Evolutionary conservation across 2,113 vertebrate genomes (phyloP), one percentile per base, ranked within the genome.

Genomic region (Brachyhypopomus occidentalis): DNA sequence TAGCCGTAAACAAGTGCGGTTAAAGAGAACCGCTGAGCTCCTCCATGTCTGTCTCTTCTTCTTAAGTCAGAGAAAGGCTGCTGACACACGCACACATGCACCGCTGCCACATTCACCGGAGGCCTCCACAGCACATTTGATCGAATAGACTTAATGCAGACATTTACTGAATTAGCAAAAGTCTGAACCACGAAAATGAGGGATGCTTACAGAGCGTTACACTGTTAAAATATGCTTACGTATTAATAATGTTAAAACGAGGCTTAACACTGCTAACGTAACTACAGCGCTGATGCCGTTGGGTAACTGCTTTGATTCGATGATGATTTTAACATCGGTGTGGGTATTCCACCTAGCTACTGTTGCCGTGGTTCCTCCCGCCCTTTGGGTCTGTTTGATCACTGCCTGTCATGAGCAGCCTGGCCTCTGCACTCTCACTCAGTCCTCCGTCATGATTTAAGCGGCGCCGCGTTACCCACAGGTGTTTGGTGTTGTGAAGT

Each of bases 1-100:
- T 78, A 36, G 36, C 20, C 58, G 52, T 67, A 70, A 77, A 77
- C 41, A 67, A 78, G 64, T 5, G 3, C 27, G 20, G 34, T 7
- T 30, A 20, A 20, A 67, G 64, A 30, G 34, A 52, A 64, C 4
- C n/a, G 12, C 19, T 36, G 17, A 67, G 27, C 27, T 19, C 1
- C 64, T 67, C 64, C 30, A 7, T 17, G 9, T 36, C 30, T 67
- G 16, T 19, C 64, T 67, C 27, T 67, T 25, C 62, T 64, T 30
- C 30, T 23, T 27, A 22, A 64, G 62, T 25, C 27, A 14, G 45
- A 14, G 45, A 52, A 52, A 52, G 45, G 45, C 45, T 52, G 45
- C 45, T 52, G 45, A 52, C 45, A 52, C 45, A 52, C 45, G 45
- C 45, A 52, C 45, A 14, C 45, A 30, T 25, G 17, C 62, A 30